phyloP scores from a whole-genome alignment of 1,140 invertebrate species.

The Drosophila ohnishii region DNA sequence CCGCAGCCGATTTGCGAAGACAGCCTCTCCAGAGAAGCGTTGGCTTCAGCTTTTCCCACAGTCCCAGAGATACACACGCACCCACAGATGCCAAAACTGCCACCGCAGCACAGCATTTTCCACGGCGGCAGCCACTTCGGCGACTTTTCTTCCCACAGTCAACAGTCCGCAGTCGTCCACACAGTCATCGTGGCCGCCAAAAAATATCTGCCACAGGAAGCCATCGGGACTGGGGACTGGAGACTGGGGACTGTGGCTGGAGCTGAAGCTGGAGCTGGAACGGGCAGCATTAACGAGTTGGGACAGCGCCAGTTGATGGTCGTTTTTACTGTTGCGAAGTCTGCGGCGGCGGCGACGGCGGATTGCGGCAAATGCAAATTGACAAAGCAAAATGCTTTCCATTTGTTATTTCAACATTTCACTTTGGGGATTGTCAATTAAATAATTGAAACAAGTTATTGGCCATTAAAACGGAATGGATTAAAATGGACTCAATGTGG shows the following conservation, averaged over 20 bases:
- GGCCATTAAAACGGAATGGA: slow-evolving; percentile 15
- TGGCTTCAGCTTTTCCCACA: slow-evolving; percentile 51
- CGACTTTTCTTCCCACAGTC: slow-evolving; percentile 67
- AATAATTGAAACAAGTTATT: slow-evolving; percentile 30
- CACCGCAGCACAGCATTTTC: slow-evolving; percentile 12
- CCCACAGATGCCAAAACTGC: slow-evolving; percentile 51
- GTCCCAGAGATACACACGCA: slow-evolving; percentile 58
- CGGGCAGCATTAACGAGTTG: slow-evolving; percentile 22
- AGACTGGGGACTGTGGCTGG: neutral
- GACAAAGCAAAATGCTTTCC: slow-evolving; percentile 36
- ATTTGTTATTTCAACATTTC: slow-evolving; percentile 25
- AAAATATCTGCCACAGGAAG: slow-evolving; percentile 72
- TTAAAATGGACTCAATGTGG: slow-evolving; percentile 4
- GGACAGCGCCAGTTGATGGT: slow-evolving; percentile 18
- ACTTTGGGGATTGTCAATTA: slow-evolving; percentile 19
- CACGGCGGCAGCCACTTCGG: slow-evolving; percentile 29
- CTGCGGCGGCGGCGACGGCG: neutral
- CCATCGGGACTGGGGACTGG: slow-evolving; percentile 16
- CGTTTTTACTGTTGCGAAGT: slow-evolving; percentile 43
- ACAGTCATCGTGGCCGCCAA: slow-evolving; percentile 45
- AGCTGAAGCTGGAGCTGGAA: neutral
- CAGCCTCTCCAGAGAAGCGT: slow-evolving; percentile 1
- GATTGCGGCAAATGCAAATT: slow-evolving; percentile 65
- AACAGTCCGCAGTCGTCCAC: neutral
- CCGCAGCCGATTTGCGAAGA: slow-evolving; percentile 5